Base-by-base conservation (phyloP, 2,797 vertebrate species). In the Sylvilagus floridanus region DNA sequence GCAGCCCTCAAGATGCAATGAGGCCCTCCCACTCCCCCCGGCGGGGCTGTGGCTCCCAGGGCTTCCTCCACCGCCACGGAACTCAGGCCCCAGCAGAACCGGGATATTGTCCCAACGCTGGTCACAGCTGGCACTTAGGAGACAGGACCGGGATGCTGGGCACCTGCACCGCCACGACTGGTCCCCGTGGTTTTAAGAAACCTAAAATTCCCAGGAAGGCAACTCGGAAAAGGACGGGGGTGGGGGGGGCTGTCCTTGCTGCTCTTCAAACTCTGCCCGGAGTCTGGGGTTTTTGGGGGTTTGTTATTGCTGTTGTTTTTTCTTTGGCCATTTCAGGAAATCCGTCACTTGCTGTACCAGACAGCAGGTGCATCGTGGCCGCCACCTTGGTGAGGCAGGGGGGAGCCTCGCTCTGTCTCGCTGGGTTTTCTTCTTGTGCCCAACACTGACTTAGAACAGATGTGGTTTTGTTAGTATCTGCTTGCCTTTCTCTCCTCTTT, bases 311-410 rank as follows among this genome's bases (percentile, higher is more conserved):
- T 17, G 66, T 65, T 17, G 30, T 66, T 5, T 77, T 32, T 54
- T 9, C 19, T 69, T 69, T 35, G n/a, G n/a, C 57, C 52, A 1
- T 52, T 87, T 88, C 78, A n/a, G 72, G 75, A 68, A 54, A 63
- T 16, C 13, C 16, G 8, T 50, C 14, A 11, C 75, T 32, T 26
- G 69, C 66, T 1, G 16, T 4, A 1, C 75, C 81, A 54, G 7
- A 13, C 2, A 65, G 47, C 19, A 21, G 54, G 5, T 19, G 12
- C 65, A 0, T 22, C 28, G 11, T 4, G 65, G 72, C 32, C 16
- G 1, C 24, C 0, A 24, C 4, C 2, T 37, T 69, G 17, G 0
- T 19, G 79, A 52, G 26, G 42, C 22, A 19, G 47, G 12, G 47
- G 73, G 63, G 2, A 42, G 57, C 9, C 1, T 57, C 26, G 22